These are phyloP conservation scores for Enteromius mattozi DNA, from an alignment of 2,797 vertebrate species.

Conservation along the genomic window DNA sequence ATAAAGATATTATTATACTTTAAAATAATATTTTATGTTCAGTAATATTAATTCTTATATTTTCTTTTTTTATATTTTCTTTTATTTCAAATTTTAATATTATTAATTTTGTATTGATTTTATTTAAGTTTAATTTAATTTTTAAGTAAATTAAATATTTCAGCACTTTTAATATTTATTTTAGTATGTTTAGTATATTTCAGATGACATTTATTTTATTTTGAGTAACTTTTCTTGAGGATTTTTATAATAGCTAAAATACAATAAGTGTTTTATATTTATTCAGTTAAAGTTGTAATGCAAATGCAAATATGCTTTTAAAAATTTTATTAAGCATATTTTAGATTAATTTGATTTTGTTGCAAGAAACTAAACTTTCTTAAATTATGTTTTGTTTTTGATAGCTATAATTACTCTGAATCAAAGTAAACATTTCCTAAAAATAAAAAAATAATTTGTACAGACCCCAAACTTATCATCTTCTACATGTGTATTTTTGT, in stretches of 20 bases:
- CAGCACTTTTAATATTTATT: neutral
- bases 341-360: neutral
- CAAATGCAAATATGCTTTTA: no score
- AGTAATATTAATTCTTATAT: neutral
- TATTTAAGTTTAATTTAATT: no score
- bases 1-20: neutral
- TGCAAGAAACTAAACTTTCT: no score
- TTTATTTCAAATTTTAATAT: neutral
- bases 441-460: neutral
- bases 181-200: neutral
- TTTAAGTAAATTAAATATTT: neutral
- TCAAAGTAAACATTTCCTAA: neutral
- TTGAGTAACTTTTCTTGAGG: neutral
- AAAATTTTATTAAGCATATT: neutral
- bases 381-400: neutral
- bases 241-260: neutral
- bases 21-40: no score
- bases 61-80: neutral
- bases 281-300: no score
- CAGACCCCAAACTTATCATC: neutral
- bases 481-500: neutral
- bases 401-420: neutral
- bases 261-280: neutral
- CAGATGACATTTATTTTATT: neutral
- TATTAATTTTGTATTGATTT: no score